phyloP scores from a whole-genome alignment of 2,888 invertebrate species.

The Sipha maydis region DNA sequence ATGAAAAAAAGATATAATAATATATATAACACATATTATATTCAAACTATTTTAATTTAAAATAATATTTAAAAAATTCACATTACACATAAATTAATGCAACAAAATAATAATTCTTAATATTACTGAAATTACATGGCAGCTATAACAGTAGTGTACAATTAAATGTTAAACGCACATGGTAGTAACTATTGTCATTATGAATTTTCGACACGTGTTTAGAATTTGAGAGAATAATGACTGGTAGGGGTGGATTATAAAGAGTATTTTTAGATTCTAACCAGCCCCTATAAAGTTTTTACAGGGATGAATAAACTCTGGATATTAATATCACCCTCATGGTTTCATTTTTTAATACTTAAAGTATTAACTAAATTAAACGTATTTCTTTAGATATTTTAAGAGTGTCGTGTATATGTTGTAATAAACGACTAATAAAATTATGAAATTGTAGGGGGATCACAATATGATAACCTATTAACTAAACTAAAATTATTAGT shows the following conservation, averaged over 20 bases:
- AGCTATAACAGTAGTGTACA: background rate
- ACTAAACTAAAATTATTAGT: background rate
- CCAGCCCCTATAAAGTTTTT: constrained; percentile 49
- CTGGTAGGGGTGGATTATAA: background rate
- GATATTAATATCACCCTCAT: constrained; percentile 49
- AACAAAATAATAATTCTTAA: background rate
- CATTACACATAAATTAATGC: background rate
- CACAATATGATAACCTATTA: background rate
- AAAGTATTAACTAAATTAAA: constrained; percentile 27
- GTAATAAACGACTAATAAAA: constrained; percentile 10
- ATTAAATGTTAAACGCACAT: constrained; percentile 23
- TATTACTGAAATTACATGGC: constrained; percentile 15
- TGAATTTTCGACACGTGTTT: constrained; percentile 22
- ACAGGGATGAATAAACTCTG: constrained; percentile 40
- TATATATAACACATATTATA: too few relatives aligned
- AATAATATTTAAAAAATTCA: background rate
- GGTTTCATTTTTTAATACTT: constrained; percentile 4
- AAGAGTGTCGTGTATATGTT: background rate
- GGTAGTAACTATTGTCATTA: constrained; percentile 16
- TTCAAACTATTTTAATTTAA: too few relatives aligned
- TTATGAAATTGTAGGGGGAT: background rate
- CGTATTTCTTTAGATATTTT: constrained; percentile 18
- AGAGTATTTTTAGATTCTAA: constrained; percentile 52
- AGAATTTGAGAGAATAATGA: background rate
- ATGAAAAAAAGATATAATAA: background rate